Evolutionary conservation across 2,888 invertebrate species (phyloP), one percentile per base, ranked within the genome.

Genomic region (Orthosia gothica): DNA sequence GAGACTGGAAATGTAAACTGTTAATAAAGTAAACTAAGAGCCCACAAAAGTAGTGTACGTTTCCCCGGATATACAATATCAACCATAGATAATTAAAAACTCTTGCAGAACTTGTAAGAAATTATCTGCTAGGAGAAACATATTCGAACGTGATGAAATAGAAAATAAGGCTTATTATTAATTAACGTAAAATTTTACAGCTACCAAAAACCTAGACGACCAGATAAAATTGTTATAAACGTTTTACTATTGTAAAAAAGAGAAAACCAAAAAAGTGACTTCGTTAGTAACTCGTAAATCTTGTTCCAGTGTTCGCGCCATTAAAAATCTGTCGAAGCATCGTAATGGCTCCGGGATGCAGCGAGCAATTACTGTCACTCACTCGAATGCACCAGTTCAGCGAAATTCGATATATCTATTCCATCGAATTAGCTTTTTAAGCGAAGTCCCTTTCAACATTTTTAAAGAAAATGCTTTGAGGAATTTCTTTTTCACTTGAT

Each of bases 341-440:
- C 81, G 83, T 86, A 83, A 84, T 84, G 82, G 85, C 78, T 76
- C 59, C 77, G 82, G 81, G 85, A 83, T 81, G 87, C 89, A 89
- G 81, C 82, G 70, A 87, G 90, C 92, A 93, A 93, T 93, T 93
- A 93, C 91, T 93, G 93, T 93, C 93, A 88, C 91, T 93, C 91
- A 91, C 81, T 77, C 75, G 58, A 81, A 52, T 80, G 77, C 74
- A 84, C 79, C 63, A 63, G 69, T 70, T 83, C 74, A 77, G 76
- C 79, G 70, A 79, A 83, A 86, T 80, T 86, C 79, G 82, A 85
- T 84, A 82, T 87, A 83, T 85, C 82, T 83, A 82, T 85, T 83
- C 83, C 59, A 71, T 72, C 32, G 83, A 83, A 85, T 85, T 85
- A 83, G 83, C 81, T 83, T 76, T 82, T 77, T 59, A 74, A 81